Evolutionary conservation across 1,140 invertebrate species (phyloP), one percentile per base, ranked within the genome.

Genomic region (Teleogryllus occipitalis): DNA sequence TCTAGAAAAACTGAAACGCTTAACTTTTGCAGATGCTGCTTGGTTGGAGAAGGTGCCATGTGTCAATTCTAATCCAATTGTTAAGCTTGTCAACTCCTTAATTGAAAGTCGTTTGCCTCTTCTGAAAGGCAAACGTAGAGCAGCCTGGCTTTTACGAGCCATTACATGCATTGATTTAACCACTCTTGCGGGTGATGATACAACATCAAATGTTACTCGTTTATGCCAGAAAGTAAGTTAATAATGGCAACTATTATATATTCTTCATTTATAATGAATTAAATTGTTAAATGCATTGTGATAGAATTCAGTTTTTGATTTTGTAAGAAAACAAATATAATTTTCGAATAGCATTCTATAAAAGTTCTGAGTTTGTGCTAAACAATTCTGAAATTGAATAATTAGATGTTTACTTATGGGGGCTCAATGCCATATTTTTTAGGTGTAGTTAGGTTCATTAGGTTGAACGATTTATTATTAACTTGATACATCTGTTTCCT

Each of bases 161-260:
- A 87, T 98, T 7, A 91, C 91, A 78, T 92, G 94, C 80, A 96
- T 98, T 80, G 98, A 99, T 87, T 88, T 99, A 77, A 99, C 98
- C 18, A 97, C 97, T 47, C 87, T 99, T 72, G 89, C 90, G 65
- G 92, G 96, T 14, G 95, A 98, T 90, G 98, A 99, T 86, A 98
- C 96, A 10, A 83, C 86, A 18, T 88, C 90, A 15, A 96, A 95
- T 88, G 94, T 98, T 8, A 83, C 89, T 14, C 87, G 93, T 81
- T 87, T 99, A 3, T 97, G 96, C 85, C 85, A 87, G 75, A 96
- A 96, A 87, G 96, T 65, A 65, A 65, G 18, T 65, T 65, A 3
- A 65, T 65, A 14, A 65, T 65, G 2, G 7, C 10, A 65, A 3
- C 18, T 65, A 7, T 65, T 65, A 65, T 65, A 39, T 39, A 39